Base-by-base conservation (phyloP, 2,888 invertebrate genomes). In the Tinea trinotella region DNA sequence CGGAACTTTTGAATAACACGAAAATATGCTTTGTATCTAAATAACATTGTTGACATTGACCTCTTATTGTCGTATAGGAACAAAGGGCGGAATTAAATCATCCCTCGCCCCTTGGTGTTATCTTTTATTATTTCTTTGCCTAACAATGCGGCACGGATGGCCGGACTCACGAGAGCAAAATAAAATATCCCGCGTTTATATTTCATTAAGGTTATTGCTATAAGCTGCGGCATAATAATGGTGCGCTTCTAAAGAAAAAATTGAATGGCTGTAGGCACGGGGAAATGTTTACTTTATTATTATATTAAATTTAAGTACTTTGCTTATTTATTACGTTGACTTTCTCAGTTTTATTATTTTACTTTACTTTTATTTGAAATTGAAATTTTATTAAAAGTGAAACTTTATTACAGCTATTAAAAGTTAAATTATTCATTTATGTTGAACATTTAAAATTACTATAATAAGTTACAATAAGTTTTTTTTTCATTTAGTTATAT, bases 191-290 rank as follows among this genome's bases (percentile, higher is more conserved):
- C 24, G 24, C 24, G 50, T 50, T 50, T 50, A 50, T 50, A 50
- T 50, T 50, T 50, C 50, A 50, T 50, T 50, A 50, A 50, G 2
- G 50, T 50, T 50, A 50, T 50, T 50, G 50, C 50, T 50, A 18
- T 50, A 50, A 50, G 50, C 50, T n/a, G 50, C 24, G 18, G 50
- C 15, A 24, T 24, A 50, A 24, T 24, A 24, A 19, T 17, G 50
- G 19, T 19, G 18, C 3, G 15, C 7, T 40, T 19, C 17, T 9
- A 10, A 46, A 19, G 7, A 19, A 46, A 46, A 46, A 46, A n/a
- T 2, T n/a, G 40, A 40, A 40, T 40, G 13, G 46, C 40, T 40
- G 46, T 2, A 46, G 17, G n/a, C 46, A 30, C n/a, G n/a, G n/a
- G 30, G 30, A 30, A 30, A 30, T 30, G 30, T 30, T 30, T 30